phyloP scores from a whole-genome alignment of 2,113 vertebrate genomes.

The Notechis scutatus region DNA sequence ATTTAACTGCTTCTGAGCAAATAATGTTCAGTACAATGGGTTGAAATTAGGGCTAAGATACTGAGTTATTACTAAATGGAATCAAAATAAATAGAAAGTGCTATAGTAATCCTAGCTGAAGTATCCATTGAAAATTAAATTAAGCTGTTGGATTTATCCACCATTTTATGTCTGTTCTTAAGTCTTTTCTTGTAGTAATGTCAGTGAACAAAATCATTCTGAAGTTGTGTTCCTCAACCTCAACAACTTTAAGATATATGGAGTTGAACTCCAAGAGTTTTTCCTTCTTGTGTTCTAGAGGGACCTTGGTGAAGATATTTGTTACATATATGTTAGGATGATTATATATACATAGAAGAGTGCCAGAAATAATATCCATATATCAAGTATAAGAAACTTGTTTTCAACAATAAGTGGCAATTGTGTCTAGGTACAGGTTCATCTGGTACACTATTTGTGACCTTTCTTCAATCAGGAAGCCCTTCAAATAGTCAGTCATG shows the following conservation, averaged over 20 bases:
- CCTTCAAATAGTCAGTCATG: background rate
- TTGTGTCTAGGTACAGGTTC: background rate
- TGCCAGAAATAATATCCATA: background rate
- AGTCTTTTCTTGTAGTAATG: background rate
- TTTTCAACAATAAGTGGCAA: slow-evolving; percentile 45
- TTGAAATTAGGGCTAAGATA: background rate
- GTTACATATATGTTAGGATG: background rate
- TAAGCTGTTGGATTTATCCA: background rate
- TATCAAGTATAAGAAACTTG: slow-evolving; percentile 60
- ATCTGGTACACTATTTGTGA: background rate
- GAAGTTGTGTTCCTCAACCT: background rate
- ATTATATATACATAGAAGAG: background rate
- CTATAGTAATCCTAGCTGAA: background rate
- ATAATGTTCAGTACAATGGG: background rate
- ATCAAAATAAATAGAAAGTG: background rate
- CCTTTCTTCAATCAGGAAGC: background rate
- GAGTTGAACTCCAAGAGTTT: background rate
- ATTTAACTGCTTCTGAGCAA: background rate
- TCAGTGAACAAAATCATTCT: background rate
- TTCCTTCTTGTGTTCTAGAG: too few relatives aligned
- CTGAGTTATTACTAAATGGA: background rate
- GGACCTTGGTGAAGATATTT: background rate
- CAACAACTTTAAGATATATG: background rate
- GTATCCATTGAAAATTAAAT: background rate
- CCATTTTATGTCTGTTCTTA: background rate